Base-by-base conservation (phyloP, 2,113 vertebrate genomes). In the Grammomys surdaster region DNA sequence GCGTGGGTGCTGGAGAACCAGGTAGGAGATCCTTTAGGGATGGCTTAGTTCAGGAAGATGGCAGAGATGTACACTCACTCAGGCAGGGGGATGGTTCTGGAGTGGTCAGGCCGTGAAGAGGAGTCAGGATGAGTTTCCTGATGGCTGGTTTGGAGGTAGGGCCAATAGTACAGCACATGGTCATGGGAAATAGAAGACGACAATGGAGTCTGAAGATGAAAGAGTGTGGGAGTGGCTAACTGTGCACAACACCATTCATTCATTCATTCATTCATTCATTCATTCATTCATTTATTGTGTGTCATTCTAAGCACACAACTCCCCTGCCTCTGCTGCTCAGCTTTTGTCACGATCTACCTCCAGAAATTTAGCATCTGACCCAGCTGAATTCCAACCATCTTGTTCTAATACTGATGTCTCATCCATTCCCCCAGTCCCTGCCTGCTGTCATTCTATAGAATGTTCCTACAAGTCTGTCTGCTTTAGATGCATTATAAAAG, bases 301-400 rank as follows among this genome's bases (percentile, higher is more conserved):
- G 63, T 33, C 46, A 33, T 69, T 36, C 26, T 22, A 51, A 43
- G 58, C 28, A 40, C 26, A 24, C 40, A 31, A 22, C 3, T 9
- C 12, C 36, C 1, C 7, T 16, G 17, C 33, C 65, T 69, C 28
- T 73, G 24, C 33, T 76, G 48, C 7, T 36, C 5, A 69, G 10
- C 65, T 0, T 2, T 19, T 1, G 1, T 65, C 36, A 80, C 56
- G 1, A 0, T 58, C 31, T 1, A 7, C 19, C 40, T 88, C 54
- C 36, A 33, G 65, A 76, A 75, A 48, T 40, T 56, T 22, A 19
- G 36, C n/a, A 36, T 80, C 56, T 75, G 93, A 17, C 4, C 8
- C n/a, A 48, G 16, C 72, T 2, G n/a, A 72, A 65, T 51, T 63
- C 51, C 10, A 17, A 12, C n/a, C 5, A 3, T 56, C 26, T 26